phyloP scores from a whole-genome alignment of 2,888 invertebrate genomes.

The Abscondita cerata region DNA sequence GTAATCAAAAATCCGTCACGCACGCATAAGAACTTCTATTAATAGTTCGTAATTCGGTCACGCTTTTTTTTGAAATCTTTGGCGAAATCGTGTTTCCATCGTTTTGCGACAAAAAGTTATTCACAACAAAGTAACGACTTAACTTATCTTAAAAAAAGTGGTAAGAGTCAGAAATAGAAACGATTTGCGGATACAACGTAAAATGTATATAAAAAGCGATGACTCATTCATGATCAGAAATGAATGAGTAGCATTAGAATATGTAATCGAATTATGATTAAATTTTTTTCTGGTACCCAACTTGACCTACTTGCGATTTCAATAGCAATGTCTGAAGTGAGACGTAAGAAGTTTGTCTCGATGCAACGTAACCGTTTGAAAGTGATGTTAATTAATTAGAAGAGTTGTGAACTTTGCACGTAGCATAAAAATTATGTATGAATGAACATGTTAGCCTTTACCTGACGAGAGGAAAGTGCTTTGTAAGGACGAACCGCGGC shows the following conservation, averaged over 20 bases:
- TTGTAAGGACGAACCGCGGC: slow-evolving; percentile 20
- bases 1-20: too few species aligned
- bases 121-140: too few species aligned
- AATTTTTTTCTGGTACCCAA: too few species aligned
- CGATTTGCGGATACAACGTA: slow-evolving; percentile 3
- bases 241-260: not conserved
- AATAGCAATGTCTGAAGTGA: too few species aligned
- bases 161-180: slow-evolving; percentile 5
- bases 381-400: slow-evolving; percentile 16
- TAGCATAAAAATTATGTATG: slow-evolving; percentile 28
- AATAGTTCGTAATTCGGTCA: slow-evolving; percentile 7
- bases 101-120: too few species aligned
- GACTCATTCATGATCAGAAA: slow-evolving; percentile 9
- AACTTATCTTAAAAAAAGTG: too few species aligned
- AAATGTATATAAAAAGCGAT: slow-evolving; percentile 5
- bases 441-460: slow-evolving; percentile 31
- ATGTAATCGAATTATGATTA: not conserved
- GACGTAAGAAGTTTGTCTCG: too few species aligned
- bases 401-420: slow-evolving; percentile 17
- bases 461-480: slow-evolving; percentile 29
- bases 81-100: too few species aligned
- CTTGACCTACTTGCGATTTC: too few species aligned
- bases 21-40: not conserved
- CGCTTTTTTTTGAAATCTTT: not conserved
- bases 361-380: not conserved